Base-by-base conservation (phyloP, 2,113 vertebrate species). In the Esox niger region DNA sequence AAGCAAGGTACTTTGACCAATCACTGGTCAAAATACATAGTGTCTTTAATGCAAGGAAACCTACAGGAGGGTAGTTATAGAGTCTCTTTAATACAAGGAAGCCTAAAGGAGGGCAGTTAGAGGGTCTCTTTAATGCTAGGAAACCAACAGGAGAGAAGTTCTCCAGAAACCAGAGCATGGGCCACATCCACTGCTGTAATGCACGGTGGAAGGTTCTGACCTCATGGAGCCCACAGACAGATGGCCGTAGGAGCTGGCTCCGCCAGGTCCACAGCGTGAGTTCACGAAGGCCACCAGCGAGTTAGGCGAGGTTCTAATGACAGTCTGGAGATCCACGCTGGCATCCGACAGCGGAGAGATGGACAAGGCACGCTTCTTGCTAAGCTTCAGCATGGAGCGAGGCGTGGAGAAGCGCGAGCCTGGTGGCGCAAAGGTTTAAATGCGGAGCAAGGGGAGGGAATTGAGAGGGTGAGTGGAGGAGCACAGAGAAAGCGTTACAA, bases 261-360 rank as follows among this genome's bases (percentile, higher is more conserved):
- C 85, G 0, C 86, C 90, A 1, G 95, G 93, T 69, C 94, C 86
- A 0, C 96, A 98, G 79, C 94, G 95, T 1, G 97, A 92, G 89
- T 97, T 99, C 82, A 98, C 95, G 75, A 97, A 98, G 2, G 97
- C 96, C 35, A 99, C 95, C 0, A 99, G 89, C 31, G 97, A 98
- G 90, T 95, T 99, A 66, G 97, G 97, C 0, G 97, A 99, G 15
- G 97, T 99, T 38, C 97, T 92, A 82, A 99, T 99, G 30, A 98
- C 94, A 0, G 95, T 98, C 90, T 99, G 96, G 66, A 99, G 93
- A 84, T 99, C 97, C 1, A 99, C 89, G 61, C 94, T 98, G 72
- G 95, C 92, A 17, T 98, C 96, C 0, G 97, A 99, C 73, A 98
- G 89, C 0, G 97, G 97, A 0, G 97, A 99, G 84, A 98, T 98